phyloP scores from a whole-genome alignment of 2,113 vertebrate species.

The Anhinga anhinga region DNA sequence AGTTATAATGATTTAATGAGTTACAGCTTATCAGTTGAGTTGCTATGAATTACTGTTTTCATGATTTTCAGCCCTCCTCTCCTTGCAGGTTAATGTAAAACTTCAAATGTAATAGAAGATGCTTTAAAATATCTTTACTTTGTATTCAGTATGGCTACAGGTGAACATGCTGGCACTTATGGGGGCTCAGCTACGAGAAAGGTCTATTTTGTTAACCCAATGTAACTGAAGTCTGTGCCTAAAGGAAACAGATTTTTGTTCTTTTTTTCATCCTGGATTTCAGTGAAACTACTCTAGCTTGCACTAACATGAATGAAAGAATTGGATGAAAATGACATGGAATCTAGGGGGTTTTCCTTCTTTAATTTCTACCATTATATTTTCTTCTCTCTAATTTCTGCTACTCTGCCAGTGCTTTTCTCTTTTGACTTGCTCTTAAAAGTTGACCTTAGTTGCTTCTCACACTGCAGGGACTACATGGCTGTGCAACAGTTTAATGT shows the following conservation, averaged over 20 bases:
- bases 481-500: background rate
- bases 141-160: background rate
- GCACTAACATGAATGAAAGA: background rate
- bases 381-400: background rate
- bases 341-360: background rate
- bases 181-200: background rate
- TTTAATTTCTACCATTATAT: background rate
- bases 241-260: background rate
- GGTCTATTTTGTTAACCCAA: background rate
- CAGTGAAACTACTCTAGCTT: background rate
- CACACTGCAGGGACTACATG: background rate
- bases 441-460: background rate
- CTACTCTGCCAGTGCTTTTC: background rate
- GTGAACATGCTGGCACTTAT: background rate
- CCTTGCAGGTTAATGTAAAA: background rate
- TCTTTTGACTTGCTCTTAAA: background rate
- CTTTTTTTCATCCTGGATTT: background rate
- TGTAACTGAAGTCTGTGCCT: background rate
- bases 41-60: background rate
- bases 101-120: background rate
- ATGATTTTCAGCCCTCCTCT: background rate
- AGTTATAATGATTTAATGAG: slow-evolving; percentile 9
- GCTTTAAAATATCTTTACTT: background rate
- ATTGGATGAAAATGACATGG: background rate
- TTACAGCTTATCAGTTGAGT: background rate